phyloP scores from a whole-genome alignment of 1,140 invertebrate species.

The Drosophila tristis region DNA sequence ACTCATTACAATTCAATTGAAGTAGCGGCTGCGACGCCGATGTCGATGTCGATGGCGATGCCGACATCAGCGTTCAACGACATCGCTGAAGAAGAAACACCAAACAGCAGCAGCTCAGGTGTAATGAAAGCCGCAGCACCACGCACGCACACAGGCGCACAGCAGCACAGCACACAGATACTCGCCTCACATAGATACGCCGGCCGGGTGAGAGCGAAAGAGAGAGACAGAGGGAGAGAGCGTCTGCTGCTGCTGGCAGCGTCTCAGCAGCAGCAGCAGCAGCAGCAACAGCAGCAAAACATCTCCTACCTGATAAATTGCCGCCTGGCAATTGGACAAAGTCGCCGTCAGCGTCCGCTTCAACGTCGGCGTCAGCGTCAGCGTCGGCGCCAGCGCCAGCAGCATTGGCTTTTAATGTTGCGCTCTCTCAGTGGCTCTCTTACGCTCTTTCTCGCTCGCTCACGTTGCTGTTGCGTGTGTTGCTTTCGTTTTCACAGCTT shows the following conservation, averaged over 20 bases:
- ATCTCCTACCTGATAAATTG: constrained; percentile 62
- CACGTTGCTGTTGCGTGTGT: constrained; percentile 31
- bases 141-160: constrained; percentile 17
- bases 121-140: constrained; percentile 69
- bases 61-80: constrained; percentile 47
- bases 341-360: background rate
- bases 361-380: constrained; percentile 10
- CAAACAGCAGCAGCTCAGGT: constrained; percentile 69
- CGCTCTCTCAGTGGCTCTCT: background rate
- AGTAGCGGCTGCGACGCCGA: constrained; percentile 63
- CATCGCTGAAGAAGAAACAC: constrained; percentile 69
- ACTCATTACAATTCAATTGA: constrained; percentile 81
- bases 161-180: constrained; percentile 64
- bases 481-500: constrained; percentile 50
- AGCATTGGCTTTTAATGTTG: constrained; percentile 8
- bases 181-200: constrained; percentile 63
- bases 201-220: constrained; percentile 15
- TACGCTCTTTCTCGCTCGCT: constrained; percentile 2
- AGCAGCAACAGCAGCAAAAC: constrained; percentile 38
- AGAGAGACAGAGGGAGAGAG: constrained; percentile 17
- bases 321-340: constrained; percentile 69
- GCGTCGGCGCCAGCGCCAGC: constrained; percentile 13
- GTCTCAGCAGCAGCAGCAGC: constrained; percentile 43
- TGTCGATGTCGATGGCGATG: constrained; percentile 7
- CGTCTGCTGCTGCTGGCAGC: constrained; percentile 22